phyloP scores from a whole-genome alignment of 2,797 vertebrate species.

The Chromis chromis region DNA sequence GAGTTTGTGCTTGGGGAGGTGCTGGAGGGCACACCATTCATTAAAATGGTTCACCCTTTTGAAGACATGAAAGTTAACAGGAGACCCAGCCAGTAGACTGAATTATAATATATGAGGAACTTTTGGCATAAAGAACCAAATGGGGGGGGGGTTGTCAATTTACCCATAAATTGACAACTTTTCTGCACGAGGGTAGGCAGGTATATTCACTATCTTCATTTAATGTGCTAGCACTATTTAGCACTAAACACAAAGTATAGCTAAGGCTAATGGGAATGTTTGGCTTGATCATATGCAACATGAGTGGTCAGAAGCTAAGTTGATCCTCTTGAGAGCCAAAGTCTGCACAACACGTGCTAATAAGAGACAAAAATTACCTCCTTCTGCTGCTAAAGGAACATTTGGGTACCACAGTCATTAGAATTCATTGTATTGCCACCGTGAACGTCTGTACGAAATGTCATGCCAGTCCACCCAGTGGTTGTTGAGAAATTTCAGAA shows the following conservation, averaged over 20 bases:
- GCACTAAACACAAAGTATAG: too few species aligned
- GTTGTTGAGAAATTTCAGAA: not conserved
- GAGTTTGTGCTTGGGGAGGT: not conserved
- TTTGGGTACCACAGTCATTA: not conserved
- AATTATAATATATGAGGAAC: too few species aligned
- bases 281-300: too few species aligned
- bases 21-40: constrained; percentile 9
- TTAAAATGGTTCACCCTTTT: not conserved
- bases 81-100: not conserved
- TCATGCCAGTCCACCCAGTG: not conserved
- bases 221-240: too few species aligned
- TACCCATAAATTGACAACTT: too few species aligned
- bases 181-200: too few species aligned
- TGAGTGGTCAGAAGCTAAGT: too few species aligned
- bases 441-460: not conserved
- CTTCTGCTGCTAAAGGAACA: not conserved
- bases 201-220: too few species aligned
- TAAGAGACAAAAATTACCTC: not conserved
- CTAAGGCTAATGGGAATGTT: too few species aligned
- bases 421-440: not conserved
- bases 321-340: not conserved
- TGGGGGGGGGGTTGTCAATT: too few species aligned
- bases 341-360: constrained; percentile 10
- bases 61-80: not conserved
- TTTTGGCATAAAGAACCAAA: too few species aligned